Base-by-base conservation (phyloP, 2,113 vertebrate genomes). In the Genyomyrus donnyi region DNA sequence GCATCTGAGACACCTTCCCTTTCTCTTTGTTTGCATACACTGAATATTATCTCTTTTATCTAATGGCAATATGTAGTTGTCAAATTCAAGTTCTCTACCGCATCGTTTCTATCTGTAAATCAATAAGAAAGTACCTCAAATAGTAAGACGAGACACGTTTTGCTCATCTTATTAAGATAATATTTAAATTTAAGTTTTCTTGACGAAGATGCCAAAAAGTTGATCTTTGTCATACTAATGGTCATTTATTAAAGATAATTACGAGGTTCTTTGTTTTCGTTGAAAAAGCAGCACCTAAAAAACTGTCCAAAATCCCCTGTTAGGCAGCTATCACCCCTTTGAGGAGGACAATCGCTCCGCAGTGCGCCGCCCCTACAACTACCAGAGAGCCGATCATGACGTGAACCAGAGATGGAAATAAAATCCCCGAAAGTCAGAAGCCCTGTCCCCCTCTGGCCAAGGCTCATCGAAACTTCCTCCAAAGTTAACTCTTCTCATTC, bases 401-500 rank as follows among this genome's bases (percentile, higher is more conserved):
- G 70, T 39, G 48, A 52, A 53, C n/a, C 88, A 46, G 19, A 53
- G 66, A 31, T 83, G 9, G 24, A 52, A 77, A 48, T 83, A 27
- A 70, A 89, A 89, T 83, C 46, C n/a, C 70, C 74, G n/a, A 39
- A 80, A 52, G 49, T 45, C 62, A 58, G 50, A 49, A 48, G 48
- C 88, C 88, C 83, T 10, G 24, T 48, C 39, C 83, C 89, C 85
- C 77, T 31, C 85, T 66, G 85, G 87, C 50, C 46, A 24, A 49
- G 80, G 88, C 91, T 89, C 46, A 90, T 84, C 86, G 50, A 90
- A 42, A 91, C 91, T 90, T 90, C 91, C 91, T 91, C 77, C 70
- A 53, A 84, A 46, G 77, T 92, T 90, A 92, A 92, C 91, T 92
- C 87, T 86, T 92, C 85, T 91, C 46, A 27, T 86, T 58, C 90